Percentiles rank a stretch among this genome's conserved stretches.
Evolutionary conservation across 2,113 vertebrate species (phyloP).

Genomic region (Balaenoptera acutorostrata): DNA sequence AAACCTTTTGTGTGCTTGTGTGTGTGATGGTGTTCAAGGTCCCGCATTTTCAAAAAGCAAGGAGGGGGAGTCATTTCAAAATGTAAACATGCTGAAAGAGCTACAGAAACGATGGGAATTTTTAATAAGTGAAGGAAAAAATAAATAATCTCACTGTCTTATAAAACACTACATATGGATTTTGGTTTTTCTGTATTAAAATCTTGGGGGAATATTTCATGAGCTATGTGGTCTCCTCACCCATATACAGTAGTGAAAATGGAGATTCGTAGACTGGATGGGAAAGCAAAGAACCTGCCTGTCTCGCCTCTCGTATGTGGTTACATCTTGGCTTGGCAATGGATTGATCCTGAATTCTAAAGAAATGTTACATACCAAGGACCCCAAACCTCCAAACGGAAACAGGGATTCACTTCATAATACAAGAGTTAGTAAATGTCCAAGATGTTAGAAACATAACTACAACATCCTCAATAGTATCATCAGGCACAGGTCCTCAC

Average conservation of each 20-base stretch:
- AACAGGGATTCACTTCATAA: not conserved
- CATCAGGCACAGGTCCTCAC: not conserved
- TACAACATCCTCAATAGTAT: not conserved
- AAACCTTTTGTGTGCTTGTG: conserved; percentile 15
- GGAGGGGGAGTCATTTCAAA: not conserved
- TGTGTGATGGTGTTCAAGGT: conserved; percentile 5
- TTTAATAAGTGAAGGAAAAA: conserved; percentile 24
- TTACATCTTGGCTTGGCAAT: not conserved
- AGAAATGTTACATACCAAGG: not conserved
- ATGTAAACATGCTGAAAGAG: conserved; percentile 5
- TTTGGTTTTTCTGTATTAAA: not conserved
- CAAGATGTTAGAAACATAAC: not conserved
- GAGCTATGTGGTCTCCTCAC: not conserved
- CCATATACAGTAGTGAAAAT: not conserved
- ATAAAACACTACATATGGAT: not conserved
- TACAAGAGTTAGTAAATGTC: not conserved
- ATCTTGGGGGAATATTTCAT: not conserved
- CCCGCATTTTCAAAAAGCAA: conserved; percentile 11
- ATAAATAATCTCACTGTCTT: not conserved
- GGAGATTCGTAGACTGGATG: not conserved
- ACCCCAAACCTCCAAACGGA: not conserved
- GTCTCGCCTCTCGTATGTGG: not conserved
- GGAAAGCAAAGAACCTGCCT: not conserved
- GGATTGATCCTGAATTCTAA: not conserved
- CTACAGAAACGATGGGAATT: not conserved